These are phyloP conservation scores for Drosophila murphyi DNA, from an alignment of 1,140 invertebrate genomes.

Conservation along the genomic window DNA sequence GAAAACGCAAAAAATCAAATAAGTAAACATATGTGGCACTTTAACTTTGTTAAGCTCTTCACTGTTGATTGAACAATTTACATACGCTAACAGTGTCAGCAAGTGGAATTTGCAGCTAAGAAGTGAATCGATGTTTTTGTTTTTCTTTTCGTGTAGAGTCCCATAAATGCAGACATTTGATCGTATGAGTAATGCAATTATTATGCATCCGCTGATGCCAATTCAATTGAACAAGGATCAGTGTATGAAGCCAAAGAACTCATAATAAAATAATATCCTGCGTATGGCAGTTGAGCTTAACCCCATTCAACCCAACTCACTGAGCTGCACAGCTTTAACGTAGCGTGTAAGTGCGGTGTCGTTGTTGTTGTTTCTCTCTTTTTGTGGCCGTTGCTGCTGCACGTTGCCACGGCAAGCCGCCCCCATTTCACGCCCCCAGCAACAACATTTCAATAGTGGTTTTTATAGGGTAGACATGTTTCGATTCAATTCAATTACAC, in stretches of 20 bases:
- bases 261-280: constrained; percentile 32
- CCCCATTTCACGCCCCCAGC: not conserved
- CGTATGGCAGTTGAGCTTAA: constrained; percentile 13
- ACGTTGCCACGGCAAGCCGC: constrained; percentile 11
- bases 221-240: constrained; percentile 22
- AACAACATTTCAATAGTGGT: constrained; percentile 14
- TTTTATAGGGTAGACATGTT: constrained; percentile 14
- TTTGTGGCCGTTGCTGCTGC: constrained; percentile 11
- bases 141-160: not conserved
- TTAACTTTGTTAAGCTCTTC: constrained; percentile 6
- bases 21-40: not conserved
- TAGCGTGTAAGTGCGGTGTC: constrained; percentile 35
- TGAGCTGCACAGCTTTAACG: constrained; percentile 44
- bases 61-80: constrained; percentile 43
- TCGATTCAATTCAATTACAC: constrained; percentile 57
- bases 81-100: constrained; percentile 29
- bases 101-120: constrained; percentile 11
- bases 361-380: not conserved
- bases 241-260: not conserved
- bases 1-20: not conserved
- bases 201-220: constrained; percentile 7
- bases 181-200: constrained; percentile 45
- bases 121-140: not conserved
- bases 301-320: constrained; percentile 15
- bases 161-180: not conserved